Evolutionary conservation across 2,113 vertebrate genomes (phyloP), one percentile per base, ranked within the genome.

Genomic region (Gila orcuttii): DNA sequence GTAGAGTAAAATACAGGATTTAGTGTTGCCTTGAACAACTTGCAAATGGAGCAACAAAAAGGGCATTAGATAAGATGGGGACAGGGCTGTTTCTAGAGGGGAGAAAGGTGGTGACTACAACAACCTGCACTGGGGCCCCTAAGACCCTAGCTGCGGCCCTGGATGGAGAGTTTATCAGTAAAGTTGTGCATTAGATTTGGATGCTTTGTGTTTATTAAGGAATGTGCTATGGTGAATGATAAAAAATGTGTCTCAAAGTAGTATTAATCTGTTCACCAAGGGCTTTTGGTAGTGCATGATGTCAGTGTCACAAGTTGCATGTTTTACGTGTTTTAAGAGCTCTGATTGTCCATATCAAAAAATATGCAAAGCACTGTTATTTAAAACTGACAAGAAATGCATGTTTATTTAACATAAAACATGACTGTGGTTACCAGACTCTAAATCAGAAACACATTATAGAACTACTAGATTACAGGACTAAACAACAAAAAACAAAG

Each of bases 221-320:
- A 50, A 33, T 64, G 36, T 60, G 19, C 33, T 79, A n/a, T 71
- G 64, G 50, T 68, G 60, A 85, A 79, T 71, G 76, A 50, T 59
- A 59, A 33, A 59, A 60, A 57, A 59, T 78, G 45, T 55, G 59
- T 10, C 83, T 66, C 19, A 77, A 39, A 55, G 5, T 19, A 28
- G n/a, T 19, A 39, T 77, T 21, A 78, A 66, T 85, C 60, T 64
- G 6, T 21, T 28, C 42, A 6, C 15, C 55, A 77, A 33, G 59
- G 60, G 62, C 59, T 31, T 33, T 78, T 64, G 59, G 75, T 31
- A 84, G 25, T 77, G 73, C 74, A 66, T 68, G 59, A 6, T 39
- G 23, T 85, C 23, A 13, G 11, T 77, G n/a, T 25, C 6, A 21
- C 12, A 42, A 62, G 60, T 36, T 59, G 52, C 52, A 59, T 55